These are phyloP conservation scores for Operophtera brumata DNA, from an alignment of 2,888 invertebrate genomes.

Conservation along the genomic window DNA sequence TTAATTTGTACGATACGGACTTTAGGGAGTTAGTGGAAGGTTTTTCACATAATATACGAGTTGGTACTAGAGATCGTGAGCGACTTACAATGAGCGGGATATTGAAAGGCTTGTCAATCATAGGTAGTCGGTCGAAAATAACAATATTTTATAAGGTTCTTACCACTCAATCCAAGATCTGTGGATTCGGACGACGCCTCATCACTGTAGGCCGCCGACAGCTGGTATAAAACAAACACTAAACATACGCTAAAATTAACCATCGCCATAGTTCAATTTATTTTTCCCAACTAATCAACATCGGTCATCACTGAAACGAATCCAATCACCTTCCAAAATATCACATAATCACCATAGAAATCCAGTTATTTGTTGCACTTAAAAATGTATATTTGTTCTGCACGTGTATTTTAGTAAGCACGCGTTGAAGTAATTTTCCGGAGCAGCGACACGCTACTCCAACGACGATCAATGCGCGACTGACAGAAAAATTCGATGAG, in stretches of 20 bases:
- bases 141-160: constrained; percentile 20
- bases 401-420: constrained; percentile 47
- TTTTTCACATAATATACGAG: too few relatives aligned
- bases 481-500: constrained; percentile 32
- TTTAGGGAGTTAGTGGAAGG: too few relatives aligned
- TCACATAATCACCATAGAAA: constrained; percentile 33
- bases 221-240: constrained; percentile 65
- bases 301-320: constrained; percentile 51
- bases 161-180: constrained; percentile 66
- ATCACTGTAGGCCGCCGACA: constrained; percentile 59
- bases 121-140: too few relatives aligned
- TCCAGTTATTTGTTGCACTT: constrained; percentile 37
- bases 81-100: too few relatives aligned
- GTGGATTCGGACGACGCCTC: constrained; percentile 66
- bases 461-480: constrained; percentile 48
- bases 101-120: too few relatives aligned
- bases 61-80: too few relatives aligned
- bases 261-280: constrained; percentile 68
- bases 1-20: too few relatives aligned
- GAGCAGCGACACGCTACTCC: constrained; percentile 33
- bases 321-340: constrained; percentile 47
- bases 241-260: constrained; percentile 71
- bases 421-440: constrained; percentile 47
- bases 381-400: constrained; percentile 12
- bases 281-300: constrained; percentile 59